Conservation (phyloP, 1,140 invertebrate genomes). For the Brachionus rotundiformis region DNA sequence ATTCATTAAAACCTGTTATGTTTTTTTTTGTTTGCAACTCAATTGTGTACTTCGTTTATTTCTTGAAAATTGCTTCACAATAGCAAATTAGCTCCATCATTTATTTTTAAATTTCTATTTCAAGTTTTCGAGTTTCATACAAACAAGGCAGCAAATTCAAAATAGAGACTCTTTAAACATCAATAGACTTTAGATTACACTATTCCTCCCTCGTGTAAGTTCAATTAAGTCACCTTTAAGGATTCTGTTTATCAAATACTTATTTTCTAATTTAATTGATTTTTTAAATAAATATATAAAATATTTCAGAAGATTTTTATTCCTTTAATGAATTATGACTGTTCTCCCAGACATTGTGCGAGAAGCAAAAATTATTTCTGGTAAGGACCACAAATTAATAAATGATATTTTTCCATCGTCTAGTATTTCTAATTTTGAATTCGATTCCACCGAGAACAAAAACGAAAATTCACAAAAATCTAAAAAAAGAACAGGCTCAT, state of each 20-base stretch:
- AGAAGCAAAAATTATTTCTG: conserved; percentile 48
- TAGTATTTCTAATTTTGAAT: conserved; percentile 1
- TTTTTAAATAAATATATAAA: background rate
- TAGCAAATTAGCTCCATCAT: conserved; percentile 8
- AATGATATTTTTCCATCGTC: background rate
- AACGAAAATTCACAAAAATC: background rate
- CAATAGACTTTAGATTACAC: background rate
- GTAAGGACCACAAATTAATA: conserved; percentile 12
- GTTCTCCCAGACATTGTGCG: conserved; percentile 3
- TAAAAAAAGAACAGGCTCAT: background rate
- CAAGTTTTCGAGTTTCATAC: background rate
- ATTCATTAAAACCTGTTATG: background rate
- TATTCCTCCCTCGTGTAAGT: background rate
- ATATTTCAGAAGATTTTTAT: background rate
- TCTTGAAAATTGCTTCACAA: conserved; percentile 16
- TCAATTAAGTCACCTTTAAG: background rate
- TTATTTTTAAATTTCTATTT: conserved; percentile 11
- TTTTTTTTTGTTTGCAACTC: conserved; percentile 12
- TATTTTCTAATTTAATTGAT: background rate
- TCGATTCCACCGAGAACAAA: background rate
- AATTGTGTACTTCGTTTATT: background rate
- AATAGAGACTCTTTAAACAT: background rate
- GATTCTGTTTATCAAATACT: background rate
- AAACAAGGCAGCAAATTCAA: conserved; percentile 3
- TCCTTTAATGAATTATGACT: conserved; percentile 26